A percentile compares a stretch with the other conserved stretches of the same genome.
These are phyloP conservation scores for Manduca sexta DNA, from an alignment of 1,140 invertebrate species.

Conservation along the genomic window DNA sequence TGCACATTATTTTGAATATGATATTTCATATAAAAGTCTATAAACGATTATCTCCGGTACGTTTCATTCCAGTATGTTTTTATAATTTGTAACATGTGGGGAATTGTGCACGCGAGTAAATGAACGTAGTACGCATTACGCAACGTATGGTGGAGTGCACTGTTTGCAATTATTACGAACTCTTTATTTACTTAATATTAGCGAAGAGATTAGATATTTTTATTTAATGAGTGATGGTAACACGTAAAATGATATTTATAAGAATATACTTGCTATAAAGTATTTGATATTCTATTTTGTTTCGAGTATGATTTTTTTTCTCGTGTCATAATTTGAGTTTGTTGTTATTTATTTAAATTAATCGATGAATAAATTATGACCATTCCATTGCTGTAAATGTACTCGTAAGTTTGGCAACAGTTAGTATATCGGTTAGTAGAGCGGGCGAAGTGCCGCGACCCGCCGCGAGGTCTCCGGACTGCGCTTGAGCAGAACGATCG, in stretches of 20 bases:
- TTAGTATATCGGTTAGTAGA: slow-evolving; percentile 1
- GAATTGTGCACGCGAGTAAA: no score
- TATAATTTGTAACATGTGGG: no score
- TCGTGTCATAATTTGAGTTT: slow-evolving; percentile 61
- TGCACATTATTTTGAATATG: slow-evolving; percentile 20
- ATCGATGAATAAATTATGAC: slow-evolving; percentile 47
- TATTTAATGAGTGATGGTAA: slow-evolving; percentile 69
- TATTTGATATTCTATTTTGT: slow-evolving; percentile 59
- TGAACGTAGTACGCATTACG: not conserved
- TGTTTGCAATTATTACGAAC: slow-evolving; percentile 59
- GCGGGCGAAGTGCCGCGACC: slow-evolving; percentile 14
- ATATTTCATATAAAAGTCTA: not conserved
- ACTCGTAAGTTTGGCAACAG: not conserved
- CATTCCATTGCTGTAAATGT: slow-evolving; percentile 20
- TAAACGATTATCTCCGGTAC: not conserved
- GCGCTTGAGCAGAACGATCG: not conserved
- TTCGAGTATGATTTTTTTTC: slow-evolving; percentile 55
- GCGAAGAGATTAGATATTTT: slow-evolving; percentile 68
- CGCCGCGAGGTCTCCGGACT: not conserved
- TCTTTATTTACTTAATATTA: slow-evolving; percentile 61
- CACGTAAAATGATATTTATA: slow-evolving; percentile 64
- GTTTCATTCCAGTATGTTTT: not conserved
- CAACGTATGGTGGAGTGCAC: slow-evolving; percentile 35
- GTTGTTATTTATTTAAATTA: slow-evolving; percentile 64
- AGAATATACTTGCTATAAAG: slow-evolving; percentile 58